These are phyloP conservation scores for Neomorphus geoffroyi DNA, from an alignment of 2,797 vertebrate genomes.

Conservation along the genomic window DNA sequence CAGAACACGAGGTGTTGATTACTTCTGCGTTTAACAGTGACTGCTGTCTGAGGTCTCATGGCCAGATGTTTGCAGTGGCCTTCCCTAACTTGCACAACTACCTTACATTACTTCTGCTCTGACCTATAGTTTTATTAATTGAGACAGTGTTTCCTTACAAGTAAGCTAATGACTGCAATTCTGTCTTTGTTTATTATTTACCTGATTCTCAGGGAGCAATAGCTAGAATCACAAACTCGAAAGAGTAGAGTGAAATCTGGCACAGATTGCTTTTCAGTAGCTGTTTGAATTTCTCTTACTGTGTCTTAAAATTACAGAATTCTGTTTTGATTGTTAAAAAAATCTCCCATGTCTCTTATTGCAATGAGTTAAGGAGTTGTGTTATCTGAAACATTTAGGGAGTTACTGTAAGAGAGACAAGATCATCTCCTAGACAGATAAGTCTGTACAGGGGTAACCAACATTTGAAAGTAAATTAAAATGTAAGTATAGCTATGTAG, in stretches of 20 bases:
- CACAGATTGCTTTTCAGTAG: background rate
- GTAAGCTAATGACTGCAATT: background rate
- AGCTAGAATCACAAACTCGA: background rate
- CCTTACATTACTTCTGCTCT: background rate
- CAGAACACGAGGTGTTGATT: background rate
- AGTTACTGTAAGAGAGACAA: background rate
- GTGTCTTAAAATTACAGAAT: background rate
- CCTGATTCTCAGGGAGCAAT: background rate
- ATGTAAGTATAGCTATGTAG: background rate
- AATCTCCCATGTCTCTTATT: background rate
- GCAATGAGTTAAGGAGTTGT: background rate
- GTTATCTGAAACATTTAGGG: background rate
- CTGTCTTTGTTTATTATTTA: background rate
- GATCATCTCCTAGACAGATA: background rate
- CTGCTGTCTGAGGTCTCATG: background rate
- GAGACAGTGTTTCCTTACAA: background rate
- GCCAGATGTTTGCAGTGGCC: background rate
- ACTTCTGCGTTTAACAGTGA: accelerated
- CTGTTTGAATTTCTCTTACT: background rate
- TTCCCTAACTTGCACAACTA: background rate
- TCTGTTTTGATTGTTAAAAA: background rate
- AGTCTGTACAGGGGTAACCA: background rate
- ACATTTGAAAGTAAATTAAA: background rate
- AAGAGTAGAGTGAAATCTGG: background rate
- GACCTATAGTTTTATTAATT: background rate